Base-by-base conservation (phyloP, 1,140 invertebrate genomes). In the Trichonephila clavipes region DNA sequence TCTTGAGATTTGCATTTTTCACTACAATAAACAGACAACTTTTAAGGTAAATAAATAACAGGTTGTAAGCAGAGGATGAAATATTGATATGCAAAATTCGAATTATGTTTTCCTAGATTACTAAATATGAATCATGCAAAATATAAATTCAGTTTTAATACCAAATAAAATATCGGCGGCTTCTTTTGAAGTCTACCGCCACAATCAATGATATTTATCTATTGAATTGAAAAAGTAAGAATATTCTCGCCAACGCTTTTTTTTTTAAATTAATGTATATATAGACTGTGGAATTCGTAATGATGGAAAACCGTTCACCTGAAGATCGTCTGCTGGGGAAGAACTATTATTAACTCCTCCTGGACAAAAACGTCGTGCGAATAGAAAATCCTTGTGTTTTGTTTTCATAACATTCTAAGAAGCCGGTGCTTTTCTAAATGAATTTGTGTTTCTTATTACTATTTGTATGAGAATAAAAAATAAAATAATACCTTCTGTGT, bases 101-200 rank as follows among this genome's bases (percentile, higher is more conserved):
- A 77, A 69, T 69, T 69, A 69, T 10, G 66, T 24, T 69, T 51
- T 12, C 14, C 66, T n/a, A 77, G 34, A 77, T 77, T 77, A 77
- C 72, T 5, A 28, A 40, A 77, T 77, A 77, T 77, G 72, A 77
- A 77, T 77, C 28, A 77, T 77, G 24, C 34, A 77, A 40, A n/a
- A 77, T 40, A 77, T 77, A 77, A 77, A 40, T 77, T 77, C 28
- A 40, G 72, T 77, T 77, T 77, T 77, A 77, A 77, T 77, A 40
- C 28, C 34, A 77, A 77, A 77, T 77, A 77, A 77, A 77, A 77
- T 77, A 77, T 77, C 72, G 72, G 34, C 72, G 72, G 34, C 7
- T 6, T 40, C 72, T 77, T 77, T 77, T 77, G 72, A 77, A 77
- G 72, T 77, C 4, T 51, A 16, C 72, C 72, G 72, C 72, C 72